Conservation (phyloP, 2,113 vertebrate species). For the Sceloporus tristichus region DNA sequence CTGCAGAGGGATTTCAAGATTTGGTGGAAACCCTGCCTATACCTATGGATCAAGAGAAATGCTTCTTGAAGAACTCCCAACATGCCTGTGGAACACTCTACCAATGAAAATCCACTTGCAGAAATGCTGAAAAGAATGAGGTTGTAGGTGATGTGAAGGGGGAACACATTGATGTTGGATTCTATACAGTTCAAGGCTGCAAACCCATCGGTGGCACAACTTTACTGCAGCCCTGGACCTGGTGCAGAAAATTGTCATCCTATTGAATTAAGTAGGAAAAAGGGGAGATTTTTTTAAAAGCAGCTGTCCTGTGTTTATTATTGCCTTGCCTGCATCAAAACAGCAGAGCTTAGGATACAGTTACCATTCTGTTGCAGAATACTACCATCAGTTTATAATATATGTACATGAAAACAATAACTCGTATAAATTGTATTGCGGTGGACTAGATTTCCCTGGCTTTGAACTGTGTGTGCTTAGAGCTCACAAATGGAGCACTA, state of each 20-base stretch:
- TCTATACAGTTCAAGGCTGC: not conserved
- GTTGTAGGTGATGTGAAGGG: not conserved
- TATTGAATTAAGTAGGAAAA: not conserved
- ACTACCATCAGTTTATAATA: not conserved
- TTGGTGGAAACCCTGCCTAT: not conserved
- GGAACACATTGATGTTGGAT: not conserved
- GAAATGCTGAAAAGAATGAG: too few relatives aligned
- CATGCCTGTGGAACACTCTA: too few relatives aligned
- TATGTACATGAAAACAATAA: too few relatives aligned
- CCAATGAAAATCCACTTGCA: not conserved
- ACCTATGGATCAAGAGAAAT: not conserved
- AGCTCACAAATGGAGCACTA: not conserved
- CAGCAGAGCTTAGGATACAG: not conserved
- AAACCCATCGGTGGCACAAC: too few relatives aligned
- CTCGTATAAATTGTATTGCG: not conserved
- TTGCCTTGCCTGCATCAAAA: not conserved
- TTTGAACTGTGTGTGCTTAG: not conserved
- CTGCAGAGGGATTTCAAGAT: not conserved
- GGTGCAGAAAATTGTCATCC: not conserved
- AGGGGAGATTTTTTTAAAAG: not conserved
- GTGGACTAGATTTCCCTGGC: not conserved
- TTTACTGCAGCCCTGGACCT: not conserved
- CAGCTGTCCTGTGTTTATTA: not conserved
- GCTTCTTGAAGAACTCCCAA: not conserved
- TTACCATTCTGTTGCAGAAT: too few relatives aligned